Evolutionary conservation across 2,888 invertebrate genomes (phyloP).

Genomic region (Rhagonycha lutea): DNA sequence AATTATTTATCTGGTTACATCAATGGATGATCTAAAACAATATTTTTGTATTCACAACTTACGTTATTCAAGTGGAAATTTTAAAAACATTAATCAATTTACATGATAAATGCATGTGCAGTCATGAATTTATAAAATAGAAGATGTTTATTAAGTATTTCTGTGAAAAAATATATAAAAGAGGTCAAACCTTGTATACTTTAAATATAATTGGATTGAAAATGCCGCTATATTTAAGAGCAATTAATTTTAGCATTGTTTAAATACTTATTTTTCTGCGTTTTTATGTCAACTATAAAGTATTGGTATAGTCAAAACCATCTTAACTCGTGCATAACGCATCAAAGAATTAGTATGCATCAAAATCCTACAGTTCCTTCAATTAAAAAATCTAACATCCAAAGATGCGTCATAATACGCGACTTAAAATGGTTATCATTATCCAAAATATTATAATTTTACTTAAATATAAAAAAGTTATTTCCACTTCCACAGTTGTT

Average conservation of each 20-base stretch:
- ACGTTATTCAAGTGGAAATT: not conserved
- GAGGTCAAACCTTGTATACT: conserved; percentile 6
- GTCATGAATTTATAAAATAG: not conserved
- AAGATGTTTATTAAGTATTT: not conserved
- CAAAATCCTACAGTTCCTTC: no score
- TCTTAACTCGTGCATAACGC: no score
- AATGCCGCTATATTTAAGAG: not conserved
- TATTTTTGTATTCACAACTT: not conserved
- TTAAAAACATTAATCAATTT: not conserved
- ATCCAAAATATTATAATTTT: no score
- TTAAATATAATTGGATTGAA: not conserved
- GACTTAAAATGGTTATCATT: no score
- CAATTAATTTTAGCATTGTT: not conserved
- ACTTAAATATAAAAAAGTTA: not conserved
- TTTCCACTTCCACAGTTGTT: no score
- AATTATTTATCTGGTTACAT: not conserved
- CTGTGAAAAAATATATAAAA: not conserved
- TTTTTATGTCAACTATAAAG: not conserved
- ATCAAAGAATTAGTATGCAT: no score
- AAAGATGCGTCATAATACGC: no score
- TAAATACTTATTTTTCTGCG: not conserved
- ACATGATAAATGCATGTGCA: not conserved
- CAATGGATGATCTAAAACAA: not conserved
- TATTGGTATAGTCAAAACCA: not conserved
- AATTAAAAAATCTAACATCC: no score